Evolutionary conservation across 1,140 invertebrate species (phyloP), one percentile per base, ranked within the genome.

Genomic region (Conus betulinus): DNA sequence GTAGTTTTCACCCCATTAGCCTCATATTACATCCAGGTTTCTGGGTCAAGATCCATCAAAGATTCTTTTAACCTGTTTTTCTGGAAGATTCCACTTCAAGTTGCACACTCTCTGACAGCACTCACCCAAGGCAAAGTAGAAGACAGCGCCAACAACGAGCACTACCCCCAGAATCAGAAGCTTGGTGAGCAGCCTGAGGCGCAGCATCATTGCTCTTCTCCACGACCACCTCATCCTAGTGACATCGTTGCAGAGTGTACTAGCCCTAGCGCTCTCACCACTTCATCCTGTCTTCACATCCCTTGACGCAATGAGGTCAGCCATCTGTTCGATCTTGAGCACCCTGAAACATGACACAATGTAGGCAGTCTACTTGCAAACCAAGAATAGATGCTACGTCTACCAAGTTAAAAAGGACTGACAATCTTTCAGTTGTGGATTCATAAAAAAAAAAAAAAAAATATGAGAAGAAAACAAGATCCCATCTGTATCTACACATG

Each of bases 101-200:
- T 5, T 23, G 5, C 27, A 84, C n/a, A 55, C 1, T 25, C 5
- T 20, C n/a, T 11, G 0, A 53, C 20, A 15, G 51, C 10, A 85
- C 84, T 85, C 52, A 27, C 57, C 57, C 23, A 85, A 67, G 27
- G 57, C 57, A 67, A 85, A 63, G 52, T 67, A 67, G n/a, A n/a
- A 20, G 57, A 67, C n/a, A 51, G 10, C 11, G 20, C n/a, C 57
- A 5, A 85, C 55, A n/a, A 67, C n/a, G 11, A 63, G 10, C 57
- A 67, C 84, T 57, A 63, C 57, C 10, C 84, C 84, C 57, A 85
- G 5, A n/a, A 63, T 51, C 57, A 85, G 55, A 8, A 85, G 15
- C 27, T 63, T 85, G 27, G 57, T 63, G n/a, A 67, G 4, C 27
- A 67, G 84, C 55, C 67, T 85, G 57, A 25, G 57, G 23, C 84